These are phyloP conservation scores for Melolontha melolontha DNA, from an alignment of 2,888 invertebrate species.

Conservation along the genomic window DNA sequence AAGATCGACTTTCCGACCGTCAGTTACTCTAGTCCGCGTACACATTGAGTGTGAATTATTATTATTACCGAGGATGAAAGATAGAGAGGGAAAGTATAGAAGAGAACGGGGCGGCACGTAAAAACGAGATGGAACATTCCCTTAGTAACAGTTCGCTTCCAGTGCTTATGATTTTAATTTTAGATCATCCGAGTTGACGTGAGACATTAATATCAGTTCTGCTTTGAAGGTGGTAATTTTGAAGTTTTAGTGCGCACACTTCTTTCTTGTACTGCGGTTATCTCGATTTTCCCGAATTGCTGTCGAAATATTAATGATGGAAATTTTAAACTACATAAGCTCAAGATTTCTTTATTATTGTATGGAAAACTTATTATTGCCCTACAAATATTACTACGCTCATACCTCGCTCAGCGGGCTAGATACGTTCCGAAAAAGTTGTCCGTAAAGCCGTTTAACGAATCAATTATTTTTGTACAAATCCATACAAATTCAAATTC, in stretches of 20 bases:
- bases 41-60: conserved; percentile 46
- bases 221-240: conserved; percentile 34
- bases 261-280: too few relatives aligned
- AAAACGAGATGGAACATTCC: conserved; percentile 13
- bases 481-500: too few relatives aligned
- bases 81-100: conserved; percentile 42
- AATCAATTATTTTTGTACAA: too few relatives aligned
- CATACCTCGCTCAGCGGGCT: too few relatives aligned
- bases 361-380: too few relatives aligned
- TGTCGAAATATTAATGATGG: too few relatives aligned
- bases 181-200: conserved; percentile 38
- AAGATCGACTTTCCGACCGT: conserved; percentile 18
- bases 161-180: conserved; percentile 40
- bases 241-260: conserved; percentile 7
- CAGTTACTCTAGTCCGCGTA: not conserved
- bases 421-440: too few relatives aligned
- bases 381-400: too few relatives aligned
- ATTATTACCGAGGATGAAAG: conserved; percentile 44
- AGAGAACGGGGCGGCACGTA: conserved; percentile 19
- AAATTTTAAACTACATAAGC: too few relatives aligned
- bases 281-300: too few relatives aligned
- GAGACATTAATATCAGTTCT: conserved; percentile 35
- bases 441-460: too few relatives aligned
- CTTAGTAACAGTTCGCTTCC: conserved; percentile 36
- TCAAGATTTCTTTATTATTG: too few relatives aligned